phyloP scores from a whole-genome alignment of 2,113 vertebrate species.

The Nycticebus coucang region DNA sequence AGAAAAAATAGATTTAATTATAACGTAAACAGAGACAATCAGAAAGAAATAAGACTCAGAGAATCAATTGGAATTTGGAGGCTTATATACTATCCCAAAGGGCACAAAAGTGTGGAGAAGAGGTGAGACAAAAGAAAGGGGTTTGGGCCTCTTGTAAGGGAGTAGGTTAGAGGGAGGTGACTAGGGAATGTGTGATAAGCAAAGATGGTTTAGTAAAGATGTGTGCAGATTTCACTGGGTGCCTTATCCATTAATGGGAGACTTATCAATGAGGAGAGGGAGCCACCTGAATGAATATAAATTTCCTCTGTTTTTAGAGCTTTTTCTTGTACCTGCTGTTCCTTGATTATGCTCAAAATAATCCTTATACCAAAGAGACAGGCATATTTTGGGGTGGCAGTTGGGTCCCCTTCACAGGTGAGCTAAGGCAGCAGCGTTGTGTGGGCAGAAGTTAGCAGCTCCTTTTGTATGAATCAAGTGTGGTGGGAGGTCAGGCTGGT shows the following conservation, averaged over 20 bases:
- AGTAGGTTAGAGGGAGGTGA: too few relatives aligned
- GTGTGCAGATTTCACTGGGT: not conserved
- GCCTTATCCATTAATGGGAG: not conserved
- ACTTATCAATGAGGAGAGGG: not conserved
- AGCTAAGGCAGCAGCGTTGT: not conserved
- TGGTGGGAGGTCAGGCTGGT: not conserved
- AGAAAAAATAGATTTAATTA: not conserved
- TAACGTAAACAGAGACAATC: not conserved
- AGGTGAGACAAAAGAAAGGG: not conserved
- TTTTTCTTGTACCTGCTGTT: not conserved
- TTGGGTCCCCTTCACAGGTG: not conserved
- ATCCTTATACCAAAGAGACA: not conserved
- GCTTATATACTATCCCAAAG: not conserved
- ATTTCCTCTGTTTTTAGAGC: not conserved
- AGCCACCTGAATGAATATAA: not conserved
- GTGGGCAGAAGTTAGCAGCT: not conserved
- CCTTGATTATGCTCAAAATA: not conserved
- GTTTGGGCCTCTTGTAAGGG: not conserved
- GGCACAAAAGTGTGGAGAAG: not conserved
- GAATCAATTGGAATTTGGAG: not conserved
- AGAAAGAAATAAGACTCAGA: not conserved
- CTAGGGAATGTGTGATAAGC: not conserved
- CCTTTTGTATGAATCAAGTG: not conserved
- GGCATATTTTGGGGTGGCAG: not conserved
- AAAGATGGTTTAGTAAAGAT: not conserved